Evolutionary conservation across 2,113 vertebrate genomes (phyloP).

Genomic region (Pithys albifrons): DNA sequence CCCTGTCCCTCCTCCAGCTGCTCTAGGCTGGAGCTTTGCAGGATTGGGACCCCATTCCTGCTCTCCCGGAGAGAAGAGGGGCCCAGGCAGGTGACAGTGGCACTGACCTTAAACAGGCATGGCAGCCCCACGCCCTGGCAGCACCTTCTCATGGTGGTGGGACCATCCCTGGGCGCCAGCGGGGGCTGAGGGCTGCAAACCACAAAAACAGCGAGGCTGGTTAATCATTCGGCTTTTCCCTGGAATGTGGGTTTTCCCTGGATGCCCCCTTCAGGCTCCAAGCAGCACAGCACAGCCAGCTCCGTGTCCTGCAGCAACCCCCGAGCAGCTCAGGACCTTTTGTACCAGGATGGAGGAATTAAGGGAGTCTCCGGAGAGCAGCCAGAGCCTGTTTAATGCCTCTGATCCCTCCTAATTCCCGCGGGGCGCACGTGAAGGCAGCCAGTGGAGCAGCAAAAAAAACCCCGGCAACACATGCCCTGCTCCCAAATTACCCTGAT

Average conservation of each 20-base stretch:
- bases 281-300: rapidly evolving
- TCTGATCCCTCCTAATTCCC: neutral
- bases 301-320: neutral
- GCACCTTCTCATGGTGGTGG: slow-evolving; percentile 69
- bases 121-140: slow-evolving; percentile 70
- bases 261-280: neutral
- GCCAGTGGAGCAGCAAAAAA: neutral
- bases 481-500: neutral
- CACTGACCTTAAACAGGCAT: slow-evolving; percentile 77
- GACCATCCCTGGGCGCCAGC: neutral
- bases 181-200: neutral
- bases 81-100: rapidly evolving
- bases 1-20: neutral
- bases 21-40: neutral
- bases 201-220: neutral
- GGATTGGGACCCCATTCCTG: neutral
- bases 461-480: neutral
- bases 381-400: neutral
- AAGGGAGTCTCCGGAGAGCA: neutral
- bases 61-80: neutral
- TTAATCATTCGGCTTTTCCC: neutral
- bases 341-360: neutral
- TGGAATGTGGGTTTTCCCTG: neutral
- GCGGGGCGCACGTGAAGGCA: neutral
- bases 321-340: neutral